Conservation (phyloP, 2,113 vertebrate genomes). For the Capra hircus region DNA sequence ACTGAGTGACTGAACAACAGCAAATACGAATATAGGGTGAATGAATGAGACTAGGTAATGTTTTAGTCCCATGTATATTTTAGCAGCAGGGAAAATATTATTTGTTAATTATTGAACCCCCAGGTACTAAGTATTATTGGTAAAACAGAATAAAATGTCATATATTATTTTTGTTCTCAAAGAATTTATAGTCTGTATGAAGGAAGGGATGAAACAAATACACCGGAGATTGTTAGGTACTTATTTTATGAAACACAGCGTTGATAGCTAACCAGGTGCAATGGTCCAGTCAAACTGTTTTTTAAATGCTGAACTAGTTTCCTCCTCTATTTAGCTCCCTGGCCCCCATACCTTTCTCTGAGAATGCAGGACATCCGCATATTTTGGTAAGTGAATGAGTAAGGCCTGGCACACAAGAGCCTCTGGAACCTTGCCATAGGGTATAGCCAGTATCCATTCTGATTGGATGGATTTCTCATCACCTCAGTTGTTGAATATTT, state of each 20-base stretch:
- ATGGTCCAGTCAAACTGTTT: neutral
- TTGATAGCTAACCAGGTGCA: neutral
- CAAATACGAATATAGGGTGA: neutral
- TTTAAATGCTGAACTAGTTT: neutral
- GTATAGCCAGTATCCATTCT: neutral
- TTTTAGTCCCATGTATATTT: neutral
- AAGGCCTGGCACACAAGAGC: neutral
- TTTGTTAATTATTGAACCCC: neutral
- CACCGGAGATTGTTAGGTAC: neutral
- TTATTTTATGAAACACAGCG: neutral
- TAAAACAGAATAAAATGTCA: neutral
- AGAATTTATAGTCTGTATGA: neutral
- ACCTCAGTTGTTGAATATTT: neutral
- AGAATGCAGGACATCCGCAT: neutral
- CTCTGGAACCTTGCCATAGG: neutral
- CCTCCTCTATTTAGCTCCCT: neutral
- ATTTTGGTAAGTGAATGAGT: neutral
- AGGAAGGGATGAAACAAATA: neutral
- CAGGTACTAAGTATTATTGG: neutral
- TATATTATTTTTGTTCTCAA: neutral
- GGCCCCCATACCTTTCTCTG: neutral
- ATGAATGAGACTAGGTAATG: neutral
- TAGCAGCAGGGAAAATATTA: neutral
- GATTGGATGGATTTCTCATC: neutral
- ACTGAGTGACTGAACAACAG: neutral